Evolutionary conservation across 2,113 vertebrate species (phyloP), one percentile per base, ranked within the genome.

Genomic region (Cheirogaleus medius): DNA sequence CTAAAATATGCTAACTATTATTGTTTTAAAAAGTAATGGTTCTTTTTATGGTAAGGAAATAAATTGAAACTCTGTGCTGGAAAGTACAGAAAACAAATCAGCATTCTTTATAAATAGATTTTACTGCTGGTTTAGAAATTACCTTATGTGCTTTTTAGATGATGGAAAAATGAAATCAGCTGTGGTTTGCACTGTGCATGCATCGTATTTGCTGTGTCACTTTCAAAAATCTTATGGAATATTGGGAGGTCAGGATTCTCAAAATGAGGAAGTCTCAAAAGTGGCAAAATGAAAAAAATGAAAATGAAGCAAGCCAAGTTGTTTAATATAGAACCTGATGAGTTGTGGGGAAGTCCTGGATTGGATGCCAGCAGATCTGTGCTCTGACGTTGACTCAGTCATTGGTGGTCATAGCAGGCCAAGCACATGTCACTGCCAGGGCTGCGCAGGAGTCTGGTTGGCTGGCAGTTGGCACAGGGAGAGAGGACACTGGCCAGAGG

Each of bases 91-190:
- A 98, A 98, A 98, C 97, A 98, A 98, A 98, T 98, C 95, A 98
- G 95, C 76, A 93, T 98, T 98, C 98, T 98, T 98, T 98, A 98
- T 98, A 98, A 97, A 97, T 97, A 95, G 98, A 88, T 98, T 98
- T 98, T 97, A 89, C 93, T 98, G 96, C 97, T 97, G 97, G 96
- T 93, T 98, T 97, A 94, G 96, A 98, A 98, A 98, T 98, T 98
- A 98, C 96, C 18, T 66, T 91, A 95, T 97, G 92, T 95, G 96
- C 93, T 97, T 98, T 94, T 92, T 69, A 98, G 97, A 97, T 96
- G 96, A 96, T 97, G 96, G 68, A 95, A 98, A 98, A 98, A 88
- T 94, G 92, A 98, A 98, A 96, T 94, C 81, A 93, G 96, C 96
- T 97, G 85, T 60, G 0, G 4, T 92, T 86, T 94, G 91, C 97